Percentiles rank a stretch among this genome's conserved stretches.
These are phyloP conservation scores for Lymantria dispar DNA, from an alignment of 2,888 invertebrate species.

Conservation along the genomic window DNA sequence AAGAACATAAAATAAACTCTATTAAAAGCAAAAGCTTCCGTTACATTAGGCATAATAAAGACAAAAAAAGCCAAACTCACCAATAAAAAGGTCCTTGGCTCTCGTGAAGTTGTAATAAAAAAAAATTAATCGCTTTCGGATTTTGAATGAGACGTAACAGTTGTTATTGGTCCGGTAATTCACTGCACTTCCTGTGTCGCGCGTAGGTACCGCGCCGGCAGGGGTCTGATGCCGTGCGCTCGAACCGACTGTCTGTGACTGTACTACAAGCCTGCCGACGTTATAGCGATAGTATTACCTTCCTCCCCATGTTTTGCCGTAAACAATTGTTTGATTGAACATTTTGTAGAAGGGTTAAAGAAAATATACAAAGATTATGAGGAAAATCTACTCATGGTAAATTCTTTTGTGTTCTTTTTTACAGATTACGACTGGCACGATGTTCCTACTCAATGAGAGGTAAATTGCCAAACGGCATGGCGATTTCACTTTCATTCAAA, in stretches of 20 bases:
- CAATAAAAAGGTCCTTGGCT: constrained; percentile 28
- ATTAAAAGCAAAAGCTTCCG: background rate
- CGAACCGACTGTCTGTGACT: constrained; percentile 39
- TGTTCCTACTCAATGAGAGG: too few relatives aligned
- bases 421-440: too few relatives aligned
- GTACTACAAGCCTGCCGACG: constrained; percentile 3
- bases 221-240: constrained; percentile 45
- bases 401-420: too few relatives aligned
- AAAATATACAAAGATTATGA: background rate
- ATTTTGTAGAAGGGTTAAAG: background rate
- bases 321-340: background rate
- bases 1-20: background rate
- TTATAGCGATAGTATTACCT: constrained; percentile 6
- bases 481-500: too few relatives aligned
- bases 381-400: too few relatives aligned
- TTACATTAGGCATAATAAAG: constrained; percentile 1
- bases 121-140: constrained; percentile 43
- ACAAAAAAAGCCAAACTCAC: constrained; percentile 10
- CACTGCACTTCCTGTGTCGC: constrained; percentile 72
- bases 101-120: constrained; percentile 23
- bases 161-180: constrained; percentile 45
- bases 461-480: too few relatives aligned
- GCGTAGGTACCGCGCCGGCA: constrained; percentile 23
- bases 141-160: constrained; percentile 41
- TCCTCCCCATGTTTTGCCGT: constrained; percentile 6